These are phyloP conservation scores for Drosophila neonasuta DNA, from an alignment of 2,888 invertebrate genomes.

Conservation along the genomic window DNA sequence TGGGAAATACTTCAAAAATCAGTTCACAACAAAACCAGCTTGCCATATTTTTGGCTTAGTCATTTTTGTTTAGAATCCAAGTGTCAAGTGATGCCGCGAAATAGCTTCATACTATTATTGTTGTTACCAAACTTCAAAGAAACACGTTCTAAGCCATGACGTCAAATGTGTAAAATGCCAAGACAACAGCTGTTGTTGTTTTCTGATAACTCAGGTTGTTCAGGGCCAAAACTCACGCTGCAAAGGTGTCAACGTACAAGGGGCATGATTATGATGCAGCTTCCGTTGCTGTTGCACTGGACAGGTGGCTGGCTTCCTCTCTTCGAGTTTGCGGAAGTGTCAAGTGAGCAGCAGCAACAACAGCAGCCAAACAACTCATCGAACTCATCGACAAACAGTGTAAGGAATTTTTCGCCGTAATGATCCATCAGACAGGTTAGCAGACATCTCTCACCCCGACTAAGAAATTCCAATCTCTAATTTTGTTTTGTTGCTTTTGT, in stretches of 20 bases:
- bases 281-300: conserved; percentile 19
- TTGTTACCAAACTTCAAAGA: conserved; percentile 9
- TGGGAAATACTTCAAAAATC: conserved; percentile 35
- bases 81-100: conserved; percentile 20
- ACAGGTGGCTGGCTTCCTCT: conserved; percentile 25
- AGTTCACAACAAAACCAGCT: conserved; percentile 33
- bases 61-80: conserved; percentile 37
- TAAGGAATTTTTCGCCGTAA: neutral
- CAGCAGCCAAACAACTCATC: conserved; percentile 44
- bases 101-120: conserved; percentile 13
- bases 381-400: conserved; percentile 22
- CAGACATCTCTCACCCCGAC: conserved; percentile 1
- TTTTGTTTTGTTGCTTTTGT: conserved; percentile 13
- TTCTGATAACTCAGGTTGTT: conserved; percentile 11
- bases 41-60: conserved; percentile 27
- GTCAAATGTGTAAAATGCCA: conserved; percentile 34
- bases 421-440: neutral
- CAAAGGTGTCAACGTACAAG: conserved; percentile 41
- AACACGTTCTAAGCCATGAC: conserved; percentile 50
- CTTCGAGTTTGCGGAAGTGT: conserved; percentile 46
- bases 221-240: conserved; percentile 24
- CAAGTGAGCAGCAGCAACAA: conserved; percentile 23
- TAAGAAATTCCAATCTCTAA: conserved; percentile 14
- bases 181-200: conserved; percentile 6
- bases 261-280: conserved; percentile 36